Evolutionary conservation across 2,797 vertebrate genomes (phyloP), one percentile per base, ranked within the genome.

Genomic region (Myripristis murdjan): DNA sequence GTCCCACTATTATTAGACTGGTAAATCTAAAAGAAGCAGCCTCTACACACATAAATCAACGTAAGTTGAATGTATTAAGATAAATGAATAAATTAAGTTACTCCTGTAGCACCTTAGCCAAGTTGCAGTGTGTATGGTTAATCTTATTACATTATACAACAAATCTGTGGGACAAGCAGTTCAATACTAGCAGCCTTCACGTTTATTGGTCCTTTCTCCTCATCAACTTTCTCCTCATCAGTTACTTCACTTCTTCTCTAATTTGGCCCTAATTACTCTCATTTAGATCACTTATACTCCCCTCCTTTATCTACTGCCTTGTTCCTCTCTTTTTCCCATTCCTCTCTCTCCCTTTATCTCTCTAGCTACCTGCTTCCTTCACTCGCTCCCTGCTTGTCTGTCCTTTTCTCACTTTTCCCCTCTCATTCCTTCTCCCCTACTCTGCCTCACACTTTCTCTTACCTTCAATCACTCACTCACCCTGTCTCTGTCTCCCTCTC

Each of bases 141-240:
- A 23, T 53, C 12, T 2, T 39, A 33, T 58, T 18, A 58, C 8
- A 64, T 70, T 35, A 57, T 1, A 49, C 43, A 78, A 55, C 22
- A 11, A 18, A 15, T 12, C 64, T 46, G 39, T 47, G 52, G 24
- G 18, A 41, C 33, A 52, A 23, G 22, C n/a, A 28, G 46, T 28
- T 41, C 58, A 46, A 15, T 6, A 28, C 33, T 35, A 7, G 2
- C 6, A 35, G 28, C 59, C 57, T 63, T 37, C 18, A 28, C 31
- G 62, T 56, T 35, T 49, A 16, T 6, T 6, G 4, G 5, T 35
- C 31, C 48, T 8, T 54, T n/a, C 14, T 43, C 48, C 11, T 54
- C n/a, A 12, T 43, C 43, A 16, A 75, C 35, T 54, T 37, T 37
- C 18, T 4, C 3, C 24, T 20, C 23, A 55, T 59, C 37, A 20